Evolutionary conservation across 2,888 invertebrate genomes (phyloP).

Genomic region (Therioaphis trifolii): DNA sequence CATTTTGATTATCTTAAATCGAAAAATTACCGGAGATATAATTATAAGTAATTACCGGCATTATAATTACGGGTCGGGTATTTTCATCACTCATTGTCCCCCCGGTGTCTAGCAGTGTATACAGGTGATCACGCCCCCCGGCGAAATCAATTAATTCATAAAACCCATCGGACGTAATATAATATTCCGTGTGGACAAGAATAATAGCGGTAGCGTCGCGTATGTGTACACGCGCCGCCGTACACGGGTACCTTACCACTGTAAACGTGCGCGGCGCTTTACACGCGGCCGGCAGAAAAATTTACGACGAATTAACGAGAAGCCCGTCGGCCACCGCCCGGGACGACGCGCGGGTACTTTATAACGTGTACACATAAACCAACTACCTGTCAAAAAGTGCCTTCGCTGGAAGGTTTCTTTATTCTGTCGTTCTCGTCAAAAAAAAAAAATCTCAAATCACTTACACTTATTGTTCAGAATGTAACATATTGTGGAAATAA

Average conservation of each 20-base stretch:
- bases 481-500: no score
- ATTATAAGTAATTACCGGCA: conserved; percentile 51
- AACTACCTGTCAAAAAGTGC: no score
- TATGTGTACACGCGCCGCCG: background rate
- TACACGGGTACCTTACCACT: background rate
- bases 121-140: conserved; percentile 46
- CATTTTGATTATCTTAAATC: conserved; percentile 43
- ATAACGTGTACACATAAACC: no score
- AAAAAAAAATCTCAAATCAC: no score
- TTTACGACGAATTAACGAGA: background rate
- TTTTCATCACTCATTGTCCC: conserved; percentile 50
- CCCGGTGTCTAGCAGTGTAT: conserved; percentile 9
- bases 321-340: no score
- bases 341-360: background rate
- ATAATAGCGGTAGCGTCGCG: background rate
- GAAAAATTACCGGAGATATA: conserved; percentile 39
- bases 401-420: no score
- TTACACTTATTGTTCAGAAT: no score
- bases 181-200: conserved; percentile 20
- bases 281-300: background rate
- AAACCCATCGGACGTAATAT: conserved; percentile 4
- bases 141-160: conserved; percentile 50
- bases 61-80: conserved; percentile 37
- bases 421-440: no score
- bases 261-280: background rate